Percentiles rank a stretch among this genome's conserved stretches.
These are phyloP conservation scores for Tiliqua scincoides DNA, from an alignment of 2,113 vertebrate species.

Conservation along the genomic window DNA sequence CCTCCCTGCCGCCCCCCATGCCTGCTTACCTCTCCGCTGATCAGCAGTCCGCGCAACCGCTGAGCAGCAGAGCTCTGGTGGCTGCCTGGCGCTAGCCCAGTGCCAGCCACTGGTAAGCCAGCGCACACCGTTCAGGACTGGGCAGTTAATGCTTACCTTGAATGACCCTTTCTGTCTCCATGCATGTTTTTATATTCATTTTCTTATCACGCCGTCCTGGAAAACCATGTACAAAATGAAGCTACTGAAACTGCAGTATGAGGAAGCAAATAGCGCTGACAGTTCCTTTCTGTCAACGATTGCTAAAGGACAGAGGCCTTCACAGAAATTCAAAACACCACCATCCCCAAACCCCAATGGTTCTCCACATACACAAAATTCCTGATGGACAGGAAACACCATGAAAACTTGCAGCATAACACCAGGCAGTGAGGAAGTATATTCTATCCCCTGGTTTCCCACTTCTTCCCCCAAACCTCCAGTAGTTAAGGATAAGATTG, in stretches of 20 bases:
- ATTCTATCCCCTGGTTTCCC: neutral
- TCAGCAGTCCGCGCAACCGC: no score
- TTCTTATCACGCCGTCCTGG: neutral
- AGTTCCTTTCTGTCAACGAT: neutral
- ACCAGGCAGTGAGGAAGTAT: neutral
- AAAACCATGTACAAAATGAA: neutral
- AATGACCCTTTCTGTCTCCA: neutral
- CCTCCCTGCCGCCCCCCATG: no score
- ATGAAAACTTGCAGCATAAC: neutral
- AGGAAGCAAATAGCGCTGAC: neutral
- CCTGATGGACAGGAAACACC: slow-evolving; percentile 24
- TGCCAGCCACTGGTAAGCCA: no score
- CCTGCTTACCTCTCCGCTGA: no score
- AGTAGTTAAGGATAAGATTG: slow-evolving; percentile 33
- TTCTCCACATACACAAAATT: neutral
- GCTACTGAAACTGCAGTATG: neutral
- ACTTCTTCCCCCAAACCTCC: neutral
- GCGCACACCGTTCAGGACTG: no score
- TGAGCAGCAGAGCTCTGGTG: no score
- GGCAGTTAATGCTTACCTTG: no score
- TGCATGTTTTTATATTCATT: neutral
- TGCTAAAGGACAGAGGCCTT: no score
- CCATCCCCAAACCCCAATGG: neutral
- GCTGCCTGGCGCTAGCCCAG: no score
- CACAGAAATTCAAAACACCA: neutral